These are phyloP conservation scores for Phylloscopus collybita DNA, from an alignment of 2,797 vertebrate genomes.

Conservation along the genomic window DNA sequence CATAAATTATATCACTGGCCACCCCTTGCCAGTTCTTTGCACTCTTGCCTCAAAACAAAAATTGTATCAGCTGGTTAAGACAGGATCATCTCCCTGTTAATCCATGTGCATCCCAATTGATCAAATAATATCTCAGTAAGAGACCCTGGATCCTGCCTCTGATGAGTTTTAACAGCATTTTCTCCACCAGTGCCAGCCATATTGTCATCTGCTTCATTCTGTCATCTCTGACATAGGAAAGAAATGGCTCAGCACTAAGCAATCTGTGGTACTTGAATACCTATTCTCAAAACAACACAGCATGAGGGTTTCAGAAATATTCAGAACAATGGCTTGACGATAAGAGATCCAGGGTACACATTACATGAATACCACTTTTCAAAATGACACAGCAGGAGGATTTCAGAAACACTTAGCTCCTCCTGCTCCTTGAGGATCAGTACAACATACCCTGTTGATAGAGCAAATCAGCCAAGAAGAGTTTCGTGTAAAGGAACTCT, in stretches of 20 bases:
- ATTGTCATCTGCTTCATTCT: conserved; percentile 20
- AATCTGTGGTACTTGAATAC: conserved; percentile 20
- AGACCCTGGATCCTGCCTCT: neutral
- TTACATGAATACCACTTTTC: conserved; percentile 59
- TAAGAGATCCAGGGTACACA: conserved; percentile 28
- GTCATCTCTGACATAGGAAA: conserved; percentile 35
- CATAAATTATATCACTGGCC: neutral
- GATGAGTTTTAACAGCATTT: conserved; percentile 25
- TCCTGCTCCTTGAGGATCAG: conserved; percentile 37
- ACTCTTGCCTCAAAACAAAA: conserved; percentile 29
- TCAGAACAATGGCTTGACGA: conserved; percentile 32
- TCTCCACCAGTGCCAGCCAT: conserved; percentile 24
- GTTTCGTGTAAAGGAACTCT: neutral
- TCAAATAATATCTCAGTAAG: conserved; percentile 39
- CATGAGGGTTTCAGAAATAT: conserved; percentile 52
- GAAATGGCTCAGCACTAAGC: conserved; percentile 31
- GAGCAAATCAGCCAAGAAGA: conserved; percentile 36
- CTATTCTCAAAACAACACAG: conserved; percentile 65
- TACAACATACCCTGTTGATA: conserved; percentile 29
- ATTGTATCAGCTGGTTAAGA: neutral
- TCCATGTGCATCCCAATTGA: neutral
- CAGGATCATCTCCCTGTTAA: conserved; percentile 13
- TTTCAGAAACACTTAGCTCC: conserved; percentile 50
- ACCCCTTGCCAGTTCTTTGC: neutral
- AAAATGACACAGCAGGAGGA: conserved; percentile 55